Evolutionary conservation across 2,113 vertebrate species (phyloP).

Genomic region (Xiphophorus hellerii): DNA sequence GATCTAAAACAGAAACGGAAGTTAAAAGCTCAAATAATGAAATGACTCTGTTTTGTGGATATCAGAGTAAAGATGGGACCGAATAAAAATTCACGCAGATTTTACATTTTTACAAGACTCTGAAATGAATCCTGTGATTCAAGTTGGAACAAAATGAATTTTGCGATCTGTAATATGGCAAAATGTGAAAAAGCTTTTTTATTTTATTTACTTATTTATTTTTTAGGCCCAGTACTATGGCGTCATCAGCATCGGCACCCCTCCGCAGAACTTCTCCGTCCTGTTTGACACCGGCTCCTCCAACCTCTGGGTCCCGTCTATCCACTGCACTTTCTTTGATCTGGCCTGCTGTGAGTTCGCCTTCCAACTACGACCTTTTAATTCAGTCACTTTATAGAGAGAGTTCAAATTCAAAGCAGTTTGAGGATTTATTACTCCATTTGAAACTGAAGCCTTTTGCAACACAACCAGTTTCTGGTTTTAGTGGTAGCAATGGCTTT

Average conservation of each 20-base stretch:
- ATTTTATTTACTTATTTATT: neutral
- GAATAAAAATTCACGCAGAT: neutral
- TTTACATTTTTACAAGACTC: too few species aligned
- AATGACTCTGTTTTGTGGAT: neutral
- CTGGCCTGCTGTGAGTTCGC: constrained; percentile 87
- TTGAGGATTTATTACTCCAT: too few species aligned
- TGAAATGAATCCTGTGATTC: neutral
- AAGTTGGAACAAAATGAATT: neutral
- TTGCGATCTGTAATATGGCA: too few species aligned
- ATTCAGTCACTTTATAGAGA: neutral
- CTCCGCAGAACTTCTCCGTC: constrained; percentile 86
- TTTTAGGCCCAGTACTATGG: constrained; percentile 89
- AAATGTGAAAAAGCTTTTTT: too few species aligned
- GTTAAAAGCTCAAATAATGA: neutral
- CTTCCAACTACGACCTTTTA: neutral
- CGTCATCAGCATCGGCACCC: constrained; percentile 84
- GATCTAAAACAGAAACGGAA: too few species aligned
- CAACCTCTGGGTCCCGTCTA: constrained; percentile 91
- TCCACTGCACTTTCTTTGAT: constrained; percentile 81
- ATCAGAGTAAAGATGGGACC: neutral
- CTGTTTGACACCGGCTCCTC: constrained; percentile 91
- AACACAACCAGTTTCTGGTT: neutral
- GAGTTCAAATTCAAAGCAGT: too few species aligned
- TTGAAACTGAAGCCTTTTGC: too few species aligned
- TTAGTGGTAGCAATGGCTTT: neutral